Evolutionary conservation across 2,113 vertebrate genomes (phyloP).

Genomic region (Oreochromis niloticus): DNA sequence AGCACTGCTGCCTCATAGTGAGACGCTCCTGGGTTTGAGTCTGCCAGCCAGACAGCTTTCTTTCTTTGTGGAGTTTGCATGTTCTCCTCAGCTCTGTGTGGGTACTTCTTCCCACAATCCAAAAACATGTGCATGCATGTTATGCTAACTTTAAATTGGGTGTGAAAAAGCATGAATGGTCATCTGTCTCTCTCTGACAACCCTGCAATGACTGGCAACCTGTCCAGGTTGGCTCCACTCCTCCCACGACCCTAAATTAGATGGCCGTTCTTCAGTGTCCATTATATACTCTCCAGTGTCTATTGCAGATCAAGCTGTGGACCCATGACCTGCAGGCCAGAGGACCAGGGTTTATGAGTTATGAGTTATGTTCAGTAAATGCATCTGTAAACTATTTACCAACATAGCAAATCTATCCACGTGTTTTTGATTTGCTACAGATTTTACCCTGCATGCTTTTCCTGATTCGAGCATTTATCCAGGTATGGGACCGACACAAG

Average conservation of each 20-base stretch:
- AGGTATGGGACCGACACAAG: neutral
- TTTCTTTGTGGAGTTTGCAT: neutral
- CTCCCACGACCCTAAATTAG: neutral
- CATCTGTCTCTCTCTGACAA: neutral
- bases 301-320: neutral
- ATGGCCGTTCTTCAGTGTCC: neutral
- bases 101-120: neutral
- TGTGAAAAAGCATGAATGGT: neutral
- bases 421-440: neutral
- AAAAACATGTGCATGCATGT: neutral
- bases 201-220: neutral
- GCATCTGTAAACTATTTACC: neutral
- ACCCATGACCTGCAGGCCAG: neutral
- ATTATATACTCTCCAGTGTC: neutral
- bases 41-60: neutral
- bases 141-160: neutral
- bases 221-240: neutral
- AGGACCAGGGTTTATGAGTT: rapidly evolving
- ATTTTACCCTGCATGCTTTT: neutral
- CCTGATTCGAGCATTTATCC: neutral
- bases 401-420: neutral
- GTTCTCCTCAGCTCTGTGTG: neutral
- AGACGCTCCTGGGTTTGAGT: neutral
- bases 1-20: neutral
- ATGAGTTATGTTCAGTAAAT: neutral